Evolutionary conservation across 1,140 invertebrate species (phyloP).

Genomic region (Thaumatotibia leucotreta): DNA sequence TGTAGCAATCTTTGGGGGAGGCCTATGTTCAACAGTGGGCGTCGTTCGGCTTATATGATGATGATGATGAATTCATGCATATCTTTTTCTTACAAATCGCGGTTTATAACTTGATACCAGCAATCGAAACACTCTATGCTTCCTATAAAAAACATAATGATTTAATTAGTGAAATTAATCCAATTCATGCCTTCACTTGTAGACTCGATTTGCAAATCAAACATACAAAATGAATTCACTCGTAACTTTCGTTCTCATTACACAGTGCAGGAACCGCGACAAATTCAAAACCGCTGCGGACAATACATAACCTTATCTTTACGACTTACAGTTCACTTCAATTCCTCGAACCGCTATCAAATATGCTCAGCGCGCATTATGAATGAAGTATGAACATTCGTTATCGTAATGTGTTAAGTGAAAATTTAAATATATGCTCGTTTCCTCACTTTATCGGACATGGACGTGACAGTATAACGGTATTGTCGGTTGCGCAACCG

Average conservation of each 20-base stretch:
- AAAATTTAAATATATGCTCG: slow-evolving; percentile 20
- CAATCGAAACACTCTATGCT: neutral
- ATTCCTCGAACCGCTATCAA: neutral
- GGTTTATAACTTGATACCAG: neutral
- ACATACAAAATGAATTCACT: slow-evolving; percentile 37
- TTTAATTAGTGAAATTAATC: neutral
- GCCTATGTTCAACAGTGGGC: no score
- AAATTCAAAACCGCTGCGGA: neutral
- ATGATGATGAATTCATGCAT: no score
- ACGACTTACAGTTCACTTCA: slow-evolving; percentile 1
- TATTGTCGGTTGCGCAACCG: neutral
- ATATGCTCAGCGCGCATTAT: neutral
- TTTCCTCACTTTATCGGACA: slow-evolving; percentile 3
- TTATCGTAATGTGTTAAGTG: slow-evolving; percentile 22
- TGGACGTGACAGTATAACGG: slow-evolving; percentile 7
- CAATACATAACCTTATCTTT: neutral
- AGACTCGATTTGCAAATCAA: slow-evolving; percentile 46
- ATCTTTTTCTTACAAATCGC: neutral
- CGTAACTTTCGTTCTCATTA: slow-evolving; percentile 53
- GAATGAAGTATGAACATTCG: slow-evolving; percentile 26
- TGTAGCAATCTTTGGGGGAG: no score
- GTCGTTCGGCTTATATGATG: no score
- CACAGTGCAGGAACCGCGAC: neutral
- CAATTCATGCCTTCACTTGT: neutral
- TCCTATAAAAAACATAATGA: neutral